Evolutionary conservation across 2,888 invertebrate genomes (phyloP), one percentile per base, ranked within the genome.

Genomic region (Cyaniris semiargus): DNA sequence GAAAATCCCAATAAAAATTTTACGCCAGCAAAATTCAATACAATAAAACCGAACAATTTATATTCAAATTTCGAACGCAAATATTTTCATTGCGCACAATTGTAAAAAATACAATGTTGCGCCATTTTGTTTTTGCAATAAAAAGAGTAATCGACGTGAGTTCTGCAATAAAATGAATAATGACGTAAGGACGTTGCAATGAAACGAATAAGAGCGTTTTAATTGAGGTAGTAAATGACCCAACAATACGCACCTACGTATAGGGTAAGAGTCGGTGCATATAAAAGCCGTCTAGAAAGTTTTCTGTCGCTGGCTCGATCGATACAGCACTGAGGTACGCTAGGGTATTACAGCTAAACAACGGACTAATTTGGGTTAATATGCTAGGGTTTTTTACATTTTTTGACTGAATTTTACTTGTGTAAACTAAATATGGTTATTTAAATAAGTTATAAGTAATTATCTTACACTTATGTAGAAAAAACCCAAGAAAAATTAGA

Each of bases 201-300:
- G 23, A 27, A 70, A 70, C 77, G 77, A 78, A 79, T 76, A 78
- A 77, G 71, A 66, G 72, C 79, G 80, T 80, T 78, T 72, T 81
- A 79, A 78, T 81, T 80, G 80, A 78, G 79, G 79, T 79, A 79
- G 78, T 79, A 80, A 80, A 80, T 80, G 81, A 81, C 80, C 78
- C 76, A 82, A 84, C 82, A 84, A 83, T 85, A 86, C 84, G 84
- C 84, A 81, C 84, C 85, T 86, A 86, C 86, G 85, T 85, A 85
- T 87, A 84, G 87, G 86, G 87, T 88, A 91, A 92, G 90, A 91
- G 90, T 89, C 88, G 91, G 90, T 93, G 93, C 94, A 94, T 93
- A 94, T 94, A 94, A 94, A 94, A 94, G 91, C 93, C 90, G 94
- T 94, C 94, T 94, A 92, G 93, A 94, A 94, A 94, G 94, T 94